These are phyloP conservation scores for Dicyrtomina minuta DNA, from an alignment of 2,888 invertebrate species.

Conservation along the genomic window DNA sequence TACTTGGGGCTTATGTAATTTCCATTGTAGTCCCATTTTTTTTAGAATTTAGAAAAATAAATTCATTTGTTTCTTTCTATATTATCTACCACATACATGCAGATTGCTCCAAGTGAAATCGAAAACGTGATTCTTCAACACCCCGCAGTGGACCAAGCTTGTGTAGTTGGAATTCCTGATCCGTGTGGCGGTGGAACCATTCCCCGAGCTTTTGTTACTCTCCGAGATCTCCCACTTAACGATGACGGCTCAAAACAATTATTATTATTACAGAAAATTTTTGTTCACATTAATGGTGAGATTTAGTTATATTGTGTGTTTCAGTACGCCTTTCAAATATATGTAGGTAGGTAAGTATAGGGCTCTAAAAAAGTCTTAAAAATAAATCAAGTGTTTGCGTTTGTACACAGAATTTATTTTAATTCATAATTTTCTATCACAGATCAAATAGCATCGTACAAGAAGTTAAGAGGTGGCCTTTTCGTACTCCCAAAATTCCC, in stretches of 20 bases:
- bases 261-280: too few species aligned
- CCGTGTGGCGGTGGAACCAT: conserved; percentile 45
- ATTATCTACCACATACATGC: not conserved
- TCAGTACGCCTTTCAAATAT: too few species aligned
- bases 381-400: too few species aligned
- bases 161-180: conserved; percentile 46
- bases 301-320: too few species aligned
- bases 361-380: too few species aligned
- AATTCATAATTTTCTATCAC: too few species aligned
- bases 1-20: too few species aligned
- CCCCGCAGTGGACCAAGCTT: conserved; percentile 42
- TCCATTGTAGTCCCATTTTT: too few species aligned
- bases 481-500: conserved; percentile 18
- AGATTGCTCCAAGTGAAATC: conserved; percentile 47
- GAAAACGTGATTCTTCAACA: conserved; percentile 43
- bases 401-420: too few species aligned
- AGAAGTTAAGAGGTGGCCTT: conserved; percentile 30
- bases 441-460: conserved; percentile 30
- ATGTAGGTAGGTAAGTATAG: too few species aligned
- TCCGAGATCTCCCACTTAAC: conserved; percentile 6
- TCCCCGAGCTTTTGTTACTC: conserved; percentile 46
- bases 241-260: conserved; percentile 3
- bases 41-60: not conserved
- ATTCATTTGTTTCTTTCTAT: not conserved
- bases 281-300: too few species aligned